These are phyloP conservation scores for Sylvicola cinctus DNA, from an alignment of 2,888 invertebrate genomes.

Conservation along the genomic window DNA sequence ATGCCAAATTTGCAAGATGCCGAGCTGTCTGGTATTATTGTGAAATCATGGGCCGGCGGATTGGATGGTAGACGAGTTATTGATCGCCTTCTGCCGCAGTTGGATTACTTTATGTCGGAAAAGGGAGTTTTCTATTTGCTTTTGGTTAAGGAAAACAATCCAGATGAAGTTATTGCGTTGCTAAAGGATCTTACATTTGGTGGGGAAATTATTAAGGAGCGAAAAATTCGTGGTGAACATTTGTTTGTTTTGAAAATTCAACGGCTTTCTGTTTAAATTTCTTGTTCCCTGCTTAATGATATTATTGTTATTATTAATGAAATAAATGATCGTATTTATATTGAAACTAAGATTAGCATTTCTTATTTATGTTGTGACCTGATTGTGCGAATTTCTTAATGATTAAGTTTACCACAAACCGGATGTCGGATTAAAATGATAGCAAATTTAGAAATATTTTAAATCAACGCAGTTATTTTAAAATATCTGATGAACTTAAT, in stretches of 20 bases:
- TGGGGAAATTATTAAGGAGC: constrained; percentile 39
- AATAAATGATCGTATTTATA: too few species aligned
- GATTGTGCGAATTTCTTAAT: too few species aligned
- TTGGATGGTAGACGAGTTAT: constrained; percentile 53
- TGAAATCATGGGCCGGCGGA: constrained; percentile 56
- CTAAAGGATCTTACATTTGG: constrained; percentile 36
- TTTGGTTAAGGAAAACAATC: constrained; percentile 74
- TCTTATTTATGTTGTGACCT: too few species aligned
- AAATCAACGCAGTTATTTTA: too few species aligned
- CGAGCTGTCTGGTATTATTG: constrained; percentile 10
- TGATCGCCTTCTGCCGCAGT: constrained; percentile 43
- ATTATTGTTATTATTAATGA: too few species aligned
- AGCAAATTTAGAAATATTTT: too few species aligned
- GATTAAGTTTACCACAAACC: too few species aligned
- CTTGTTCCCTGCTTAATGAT: too few species aligned
- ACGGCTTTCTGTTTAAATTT: too few species aligned
- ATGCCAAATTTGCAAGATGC: constrained; percentile 15
- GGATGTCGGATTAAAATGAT: too few species aligned
- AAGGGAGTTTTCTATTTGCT: constrained; percentile 73
- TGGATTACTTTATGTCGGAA: constrained; percentile 48
- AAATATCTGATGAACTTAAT: too few species aligned
- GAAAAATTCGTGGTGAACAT: constrained; percentile 72
- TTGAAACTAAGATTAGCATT: too few species aligned
- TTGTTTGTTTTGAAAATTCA: constrained; percentile 59
- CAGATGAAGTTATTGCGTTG: constrained; percentile 40